Conservation (phyloP, 1,140 invertebrate species). For the Apis laboriosa region DNA sequence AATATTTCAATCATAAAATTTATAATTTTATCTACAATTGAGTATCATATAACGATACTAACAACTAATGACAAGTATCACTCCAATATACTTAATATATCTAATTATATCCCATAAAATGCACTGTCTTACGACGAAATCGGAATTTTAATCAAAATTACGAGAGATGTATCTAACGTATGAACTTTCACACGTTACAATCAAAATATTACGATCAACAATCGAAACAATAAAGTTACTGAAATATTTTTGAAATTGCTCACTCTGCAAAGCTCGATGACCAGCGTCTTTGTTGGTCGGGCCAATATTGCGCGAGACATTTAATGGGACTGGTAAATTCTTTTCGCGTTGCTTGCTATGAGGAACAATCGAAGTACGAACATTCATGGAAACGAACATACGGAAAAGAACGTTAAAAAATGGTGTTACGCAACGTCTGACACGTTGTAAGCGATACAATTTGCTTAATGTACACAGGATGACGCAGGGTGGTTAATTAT, state of each 20-base stretch:
- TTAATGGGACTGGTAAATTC: slow-evolving; percentile 54
- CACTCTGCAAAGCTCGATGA: not conserved
- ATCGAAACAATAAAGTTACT: too few relatives aligned
- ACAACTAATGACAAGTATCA: too few relatives aligned
- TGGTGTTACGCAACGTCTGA: slow-evolving; percentile 3
- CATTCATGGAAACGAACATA: slow-evolving; percentile 7
- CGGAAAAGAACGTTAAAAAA: not conserved
- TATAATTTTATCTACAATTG: too few relatives aligned
- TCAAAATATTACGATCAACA: not conserved
- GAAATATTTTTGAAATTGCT: slow-evolving; percentile 19
- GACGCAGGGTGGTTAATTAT: slow-evolving; percentile 34
- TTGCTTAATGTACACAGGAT: slow-evolving; percentile 3
- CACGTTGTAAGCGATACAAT: slow-evolving; percentile 30
- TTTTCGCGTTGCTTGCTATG: slow-evolving; percentile 30
- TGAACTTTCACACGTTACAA: not conserved
- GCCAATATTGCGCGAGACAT: slow-evolving; percentile 15
- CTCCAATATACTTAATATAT: not conserved
- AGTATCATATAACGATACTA: too few relatives aligned
- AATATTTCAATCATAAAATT: too few relatives aligned
- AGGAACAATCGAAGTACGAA: not conserved
- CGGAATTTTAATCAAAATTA: slow-evolving; percentile 10
- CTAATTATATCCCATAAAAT: not conserved
- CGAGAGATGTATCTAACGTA: not conserved
- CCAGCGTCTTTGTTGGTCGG: slow-evolving; percentile 18
- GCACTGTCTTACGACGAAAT: not conserved